Evolutionary conservation across 2,888 invertebrate species (phyloP).

Genomic region (Philhelius pedissequus): DNA sequence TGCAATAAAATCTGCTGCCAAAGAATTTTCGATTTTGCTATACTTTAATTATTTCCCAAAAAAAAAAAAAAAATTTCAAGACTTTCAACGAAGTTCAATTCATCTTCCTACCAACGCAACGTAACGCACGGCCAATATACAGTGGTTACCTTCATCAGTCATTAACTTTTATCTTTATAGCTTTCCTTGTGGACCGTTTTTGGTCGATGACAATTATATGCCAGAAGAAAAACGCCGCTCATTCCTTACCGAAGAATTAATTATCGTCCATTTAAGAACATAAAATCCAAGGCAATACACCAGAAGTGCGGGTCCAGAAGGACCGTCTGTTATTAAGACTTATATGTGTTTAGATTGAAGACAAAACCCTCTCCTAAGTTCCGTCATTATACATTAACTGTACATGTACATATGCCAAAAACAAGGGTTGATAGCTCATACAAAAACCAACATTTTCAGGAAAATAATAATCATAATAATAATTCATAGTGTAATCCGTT

Average conservation of each 20-base stretch:
- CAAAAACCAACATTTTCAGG: constrained; percentile 31
- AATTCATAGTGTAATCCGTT: constrained; percentile 63
- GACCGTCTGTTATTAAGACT: constrained; percentile 7
- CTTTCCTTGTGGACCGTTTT: constrained; percentile 20
- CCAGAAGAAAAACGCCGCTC: constrained; percentile 27
- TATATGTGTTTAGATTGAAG: neutral
- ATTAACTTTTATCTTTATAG: constrained; percentile 66
- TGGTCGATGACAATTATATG: constrained; percentile 63
- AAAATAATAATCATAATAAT: constrained; percentile 63
- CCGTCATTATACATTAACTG: neutral
- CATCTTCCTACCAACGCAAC: constrained; percentile 21
- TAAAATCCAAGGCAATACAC: constrained; percentile 36
- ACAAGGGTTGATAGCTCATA: constrained; percentile 11
- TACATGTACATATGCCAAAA: neutral
- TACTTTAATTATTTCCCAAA: constrained; percentile 35
- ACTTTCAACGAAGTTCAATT: constrained; percentile 10
- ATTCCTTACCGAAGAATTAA: constrained; percentile 62
- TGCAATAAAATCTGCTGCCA: constrained; percentile 19
- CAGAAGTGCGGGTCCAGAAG: neutral
- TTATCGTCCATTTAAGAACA: constrained; percentile 52
- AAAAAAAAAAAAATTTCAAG: neutral
- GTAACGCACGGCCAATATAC: neutral
- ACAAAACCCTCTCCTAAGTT: neutral
- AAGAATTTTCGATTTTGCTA: neutral
- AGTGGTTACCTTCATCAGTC: constrained; percentile 55